These are phyloP conservation scores for Phasia obesa DNA, from an alignment of 2,888 invertebrate species.

Conservation along the genomic window DNA sequence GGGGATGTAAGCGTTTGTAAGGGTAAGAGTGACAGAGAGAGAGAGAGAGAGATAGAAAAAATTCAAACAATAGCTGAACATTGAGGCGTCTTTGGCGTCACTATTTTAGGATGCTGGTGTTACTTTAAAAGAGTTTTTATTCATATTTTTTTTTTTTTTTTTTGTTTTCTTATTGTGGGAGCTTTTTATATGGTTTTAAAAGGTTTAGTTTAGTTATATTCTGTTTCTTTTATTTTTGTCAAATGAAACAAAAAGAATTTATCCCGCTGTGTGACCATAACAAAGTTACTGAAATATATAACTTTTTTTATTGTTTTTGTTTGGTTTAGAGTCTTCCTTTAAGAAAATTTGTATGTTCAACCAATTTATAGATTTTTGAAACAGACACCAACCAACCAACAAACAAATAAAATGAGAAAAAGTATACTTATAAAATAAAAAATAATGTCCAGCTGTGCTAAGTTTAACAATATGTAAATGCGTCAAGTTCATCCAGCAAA, in stretches of 20 bases:
- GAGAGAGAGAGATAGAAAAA: not conserved
- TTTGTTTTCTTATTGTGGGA: conserved; percentile 61
- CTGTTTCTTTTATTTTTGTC: conserved; percentile 57
- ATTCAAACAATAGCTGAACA: conserved; percentile 63
- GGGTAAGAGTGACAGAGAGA: not conserved
- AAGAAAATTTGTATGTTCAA: conserved; percentile 31
- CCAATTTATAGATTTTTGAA: conserved; percentile 52
- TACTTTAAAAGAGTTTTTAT: conserved; percentile 38
- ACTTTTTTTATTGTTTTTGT: not conserved
- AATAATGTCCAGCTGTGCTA: conserved; percentile 68
- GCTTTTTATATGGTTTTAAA: conserved; percentile 61
- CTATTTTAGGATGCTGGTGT: conserved; percentile 64
- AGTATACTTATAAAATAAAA: conserved; percentile 20
- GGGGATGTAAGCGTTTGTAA: not conserved
- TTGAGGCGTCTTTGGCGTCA: conserved; percentile 70
- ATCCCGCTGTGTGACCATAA: conserved; percentile 70
- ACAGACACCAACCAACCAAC: conserved; percentile 35
- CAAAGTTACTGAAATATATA: conserved; percentile 61
- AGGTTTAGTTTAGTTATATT: conserved; percentile 15
- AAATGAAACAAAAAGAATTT: conserved; percentile 66
- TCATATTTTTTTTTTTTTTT: conserved; percentile 18
- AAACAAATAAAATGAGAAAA: not conserved
- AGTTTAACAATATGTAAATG: conserved; percentile 71
- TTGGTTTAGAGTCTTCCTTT: conserved; percentile 27
- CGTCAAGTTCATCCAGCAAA: conserved; percentile 68